Evolutionary conservation across 1,140 invertebrate species (phyloP).

Genomic region (Aphelinus atriplicis): DNA sequence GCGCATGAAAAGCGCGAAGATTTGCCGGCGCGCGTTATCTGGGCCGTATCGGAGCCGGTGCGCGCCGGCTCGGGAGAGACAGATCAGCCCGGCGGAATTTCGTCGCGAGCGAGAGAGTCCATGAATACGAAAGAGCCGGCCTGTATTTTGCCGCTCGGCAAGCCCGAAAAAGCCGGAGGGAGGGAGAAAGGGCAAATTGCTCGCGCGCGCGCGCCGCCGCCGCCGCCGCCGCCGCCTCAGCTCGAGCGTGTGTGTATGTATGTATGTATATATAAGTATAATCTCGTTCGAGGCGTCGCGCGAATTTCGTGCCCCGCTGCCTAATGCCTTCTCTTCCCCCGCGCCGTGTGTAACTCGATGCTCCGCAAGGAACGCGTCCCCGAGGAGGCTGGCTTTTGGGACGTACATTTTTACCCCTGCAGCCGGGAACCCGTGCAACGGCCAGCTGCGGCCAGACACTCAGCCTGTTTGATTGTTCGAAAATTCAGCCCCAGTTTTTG

Average conservation of each 20-base stretch:
- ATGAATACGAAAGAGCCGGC: constrained; percentile 36
- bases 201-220: neutral
- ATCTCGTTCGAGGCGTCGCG: constrained; percentile 9
- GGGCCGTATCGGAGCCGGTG: constrained; percentile 21
- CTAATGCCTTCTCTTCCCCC: no score
- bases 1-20: neutral
- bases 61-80: neutral
- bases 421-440: no score
- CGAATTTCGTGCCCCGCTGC: neutral
- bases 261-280: neutral
- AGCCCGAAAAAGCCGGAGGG: no score
- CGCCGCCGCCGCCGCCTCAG: no score
- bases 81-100: constrained; percentile 25
- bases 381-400: no score
- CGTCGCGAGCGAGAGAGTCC: constrained; percentile 13
- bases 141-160: neutral
- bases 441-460: no score
- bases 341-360: no score
- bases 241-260: no score
- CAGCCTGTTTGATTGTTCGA: no score
- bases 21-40: constrained; percentile 12
- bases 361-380: no score
- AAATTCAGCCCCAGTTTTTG: no score
- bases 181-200: constrained; percentile 6
- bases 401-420: no score